Conservation (phyloP, 2,797 vertebrate species). For the Hoplostethus mediterraneus region DNA sequence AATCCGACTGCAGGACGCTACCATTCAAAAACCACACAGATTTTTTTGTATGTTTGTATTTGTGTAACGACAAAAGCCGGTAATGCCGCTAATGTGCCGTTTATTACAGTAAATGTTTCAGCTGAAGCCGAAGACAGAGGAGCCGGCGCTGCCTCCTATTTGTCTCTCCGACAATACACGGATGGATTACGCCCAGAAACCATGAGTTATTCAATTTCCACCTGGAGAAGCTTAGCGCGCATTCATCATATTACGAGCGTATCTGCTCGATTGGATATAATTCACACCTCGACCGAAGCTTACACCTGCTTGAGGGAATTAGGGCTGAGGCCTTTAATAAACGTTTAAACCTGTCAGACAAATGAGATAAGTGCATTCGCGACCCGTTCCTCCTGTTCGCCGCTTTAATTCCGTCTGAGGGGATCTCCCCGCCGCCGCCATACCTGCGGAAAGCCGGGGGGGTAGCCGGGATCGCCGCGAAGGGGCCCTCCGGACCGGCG, state of each 20-base stretch:
- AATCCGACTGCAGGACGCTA: not conserved
- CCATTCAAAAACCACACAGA: conserved; percentile 12
- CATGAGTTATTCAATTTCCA: conserved; percentile 87
- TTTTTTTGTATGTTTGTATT: conserved; percentile 35
- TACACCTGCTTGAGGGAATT: conserved; percentile 90
- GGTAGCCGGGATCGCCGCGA: too few relatives aligned
- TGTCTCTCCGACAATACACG: conserved; percentile 71
- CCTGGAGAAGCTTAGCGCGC: conserved; percentile 81
- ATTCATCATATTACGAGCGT: conserved; percentile 81
- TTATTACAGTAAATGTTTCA: conserved; percentile 43
- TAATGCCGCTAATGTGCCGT: conserved; percentile 57
- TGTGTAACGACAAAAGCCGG: conserved; percentile 31
- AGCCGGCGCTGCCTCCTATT: conserved; percentile 62
- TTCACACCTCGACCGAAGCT: conserved; percentile 85
- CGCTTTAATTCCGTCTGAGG: conserved; percentile 82
- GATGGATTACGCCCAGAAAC: conserved; percentile 79
- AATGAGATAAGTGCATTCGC: conserved; percentile 83
- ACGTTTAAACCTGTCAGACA: conserved; percentile 87
- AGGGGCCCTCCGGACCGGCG: conserved; percentile 18
- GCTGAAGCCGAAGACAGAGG: conserved; percentile 31
- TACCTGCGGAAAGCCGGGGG: conserved; percentile 71
- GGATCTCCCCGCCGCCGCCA: conserved; percentile 39
- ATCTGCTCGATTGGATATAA: conserved; percentile 84
- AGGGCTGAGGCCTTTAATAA: conserved; percentile 83
- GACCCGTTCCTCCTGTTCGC: conserved; percentile 77